Percentiles rank a stretch among this genome's conserved stretches.
phyloP scores from a whole-genome alignment of 1,140 invertebrate genomes.

The Papilio machaon region DNA sequence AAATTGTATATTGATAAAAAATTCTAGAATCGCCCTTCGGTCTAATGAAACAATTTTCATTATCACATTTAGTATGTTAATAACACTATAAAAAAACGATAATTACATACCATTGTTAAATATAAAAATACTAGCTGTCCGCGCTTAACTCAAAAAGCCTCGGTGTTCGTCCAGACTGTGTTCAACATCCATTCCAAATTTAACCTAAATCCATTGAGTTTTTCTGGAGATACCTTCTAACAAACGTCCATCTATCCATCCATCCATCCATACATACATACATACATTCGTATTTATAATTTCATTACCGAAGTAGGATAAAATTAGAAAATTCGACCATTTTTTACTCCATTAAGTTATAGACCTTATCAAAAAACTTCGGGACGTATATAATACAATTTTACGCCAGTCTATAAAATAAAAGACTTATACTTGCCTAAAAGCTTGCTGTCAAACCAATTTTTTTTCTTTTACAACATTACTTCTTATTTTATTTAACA shows the following conservation, averaged over 20 bases:
- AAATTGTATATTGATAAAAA: neutral
- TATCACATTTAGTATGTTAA: no score
- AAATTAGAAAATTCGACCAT: neutral
- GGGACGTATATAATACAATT: constrained; percentile 18
- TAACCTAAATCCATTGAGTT: no score
- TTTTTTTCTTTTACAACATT: constrained; percentile 22
- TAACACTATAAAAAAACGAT: neutral
- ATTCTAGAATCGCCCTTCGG: neutral
- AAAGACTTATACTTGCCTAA: constrained; percentile 21
- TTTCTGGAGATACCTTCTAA: no score
- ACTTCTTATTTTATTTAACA: constrained; percentile 16
- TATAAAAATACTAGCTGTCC: no score
- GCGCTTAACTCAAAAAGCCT: no score
- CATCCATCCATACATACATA: no score
- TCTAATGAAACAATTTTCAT: neutral
- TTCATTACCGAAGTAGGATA: no score
- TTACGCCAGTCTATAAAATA: constrained; percentile 12
- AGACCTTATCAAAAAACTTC: neutral
- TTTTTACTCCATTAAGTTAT: constrained; percentile 13
- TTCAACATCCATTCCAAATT: no score
- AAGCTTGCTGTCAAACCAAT: constrained; percentile 19
- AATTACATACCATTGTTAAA: no score
- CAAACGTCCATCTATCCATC: no score
- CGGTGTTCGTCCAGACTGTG: no score
- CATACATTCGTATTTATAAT: no score